Base-by-base conservation (phyloP, 1,140 invertebrate genomes). In the Drosophila neocordata region DNA sequence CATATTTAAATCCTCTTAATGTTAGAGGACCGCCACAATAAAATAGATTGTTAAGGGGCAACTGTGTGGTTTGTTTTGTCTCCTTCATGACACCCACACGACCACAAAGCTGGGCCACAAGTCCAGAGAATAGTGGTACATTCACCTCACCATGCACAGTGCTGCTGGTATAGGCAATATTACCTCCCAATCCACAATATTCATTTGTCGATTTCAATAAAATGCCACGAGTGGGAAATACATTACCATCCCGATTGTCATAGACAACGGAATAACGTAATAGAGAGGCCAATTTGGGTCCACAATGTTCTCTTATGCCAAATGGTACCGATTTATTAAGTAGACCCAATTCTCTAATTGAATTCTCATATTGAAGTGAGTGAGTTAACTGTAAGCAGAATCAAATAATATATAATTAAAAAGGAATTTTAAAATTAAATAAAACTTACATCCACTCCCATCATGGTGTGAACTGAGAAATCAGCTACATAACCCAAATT, bases 11-110 rank as follows among this genome's bases (percentile, higher is more conserved):
- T 31, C 91, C 91, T 6, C 91, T 69, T 34, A 92, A 31, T 1
- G 91, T 89, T 44, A 89, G 18, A 0, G 91, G 89, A 0, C 91
- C 91, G n/a, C 91, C 91, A 37, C 91, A 89, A 44, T 90, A 91
- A 66, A 89, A 92, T 35, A 91, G 38, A 68, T 79, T 91, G 44
- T 57, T 87, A 9, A 92, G 80, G 12, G 91, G 91, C 53, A 91
- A 63, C n/a, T 65, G 57, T 31, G 80, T 89, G 0, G 85, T 87
- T 12, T 87, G 66, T 37, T 89, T 87, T 1, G 88, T 89, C 51
- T 82, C 77, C 51, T 77, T 78, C 7, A 92, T 57, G 4, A 87
- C 67, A 12, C 91, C 91, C 9, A 92, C 67, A 12, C 90, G 91
- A 13, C 57, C 83, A 58, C 89, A 91, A 41, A 92, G 70, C 52